Conservation (phyloP, 2,797 vertebrate species). For the Ctenosaura bakeri region DNA sequence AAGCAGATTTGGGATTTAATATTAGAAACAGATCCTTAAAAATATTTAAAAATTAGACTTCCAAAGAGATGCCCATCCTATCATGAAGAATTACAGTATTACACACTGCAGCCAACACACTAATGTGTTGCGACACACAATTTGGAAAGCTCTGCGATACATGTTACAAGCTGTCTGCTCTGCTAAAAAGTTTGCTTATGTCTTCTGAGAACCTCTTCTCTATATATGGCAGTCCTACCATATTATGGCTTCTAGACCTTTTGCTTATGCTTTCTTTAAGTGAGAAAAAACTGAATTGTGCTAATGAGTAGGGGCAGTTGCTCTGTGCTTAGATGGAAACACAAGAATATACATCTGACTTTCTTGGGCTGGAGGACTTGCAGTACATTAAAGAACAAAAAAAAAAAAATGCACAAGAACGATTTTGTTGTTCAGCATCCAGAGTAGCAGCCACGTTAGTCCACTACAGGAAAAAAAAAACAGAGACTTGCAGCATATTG, state of each 20-base stretch:
- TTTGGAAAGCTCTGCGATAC: neutral
- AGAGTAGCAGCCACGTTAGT: neutral
- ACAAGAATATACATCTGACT: neutral
- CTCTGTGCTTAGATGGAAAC: neutral
- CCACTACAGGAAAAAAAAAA: too few species aligned
- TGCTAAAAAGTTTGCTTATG: neutral
- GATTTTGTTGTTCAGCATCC: neutral
- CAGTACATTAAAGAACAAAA: neutral
- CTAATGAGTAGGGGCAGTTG: neutral
- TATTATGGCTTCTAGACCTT: neutral
- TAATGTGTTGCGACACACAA: too few species aligned
- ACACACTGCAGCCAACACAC: too few species aligned
- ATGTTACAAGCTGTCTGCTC: neutral
- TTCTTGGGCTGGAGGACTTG: neutral
- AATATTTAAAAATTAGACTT: neutral
- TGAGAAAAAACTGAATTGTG: neutral
- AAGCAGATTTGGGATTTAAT: neutral
- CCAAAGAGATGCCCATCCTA: neutral
- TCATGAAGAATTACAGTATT: neutral
- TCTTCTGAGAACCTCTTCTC: neutral
- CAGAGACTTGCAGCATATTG: too few species aligned
- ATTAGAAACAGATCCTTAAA: neutral
- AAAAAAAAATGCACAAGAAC: neutral
- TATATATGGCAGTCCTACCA: accelerated
- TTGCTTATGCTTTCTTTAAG: neutral